Evolutionary conservation across 2,797 vertebrate genomes (phyloP), one percentile per base, ranked within the genome.

Genomic region (Muscicapa striata): DNA sequence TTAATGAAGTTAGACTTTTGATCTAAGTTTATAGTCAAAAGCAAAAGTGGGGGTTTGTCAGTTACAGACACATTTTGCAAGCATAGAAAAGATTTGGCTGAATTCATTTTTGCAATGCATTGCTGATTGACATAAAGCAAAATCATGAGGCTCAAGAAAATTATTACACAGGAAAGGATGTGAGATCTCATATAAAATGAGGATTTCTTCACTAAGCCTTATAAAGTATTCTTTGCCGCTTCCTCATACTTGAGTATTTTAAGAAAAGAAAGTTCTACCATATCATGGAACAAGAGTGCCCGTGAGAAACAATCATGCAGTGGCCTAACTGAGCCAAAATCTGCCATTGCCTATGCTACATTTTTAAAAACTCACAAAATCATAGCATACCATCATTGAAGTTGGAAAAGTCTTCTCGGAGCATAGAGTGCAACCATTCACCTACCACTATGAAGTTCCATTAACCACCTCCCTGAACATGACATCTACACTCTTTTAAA

Each of bases 31-130:
- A 18, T 40, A 89, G 34, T 20, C n/a, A 59, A 82, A 51, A 74
- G 1, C 14, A 6, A 8, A 38, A 61, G 22, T 27, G 11, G 3
- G 2, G 0, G 12, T 49, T 68, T 48, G 3, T 55, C 32, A 29
- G 9, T 49, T 62, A 55, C 5, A 14, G 16, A 48, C 16, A 59
- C 3, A 38, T 57, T 61, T 77, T 86, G 12, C 24, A 87, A 78
- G 8, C 8, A 79, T 29, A 14, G 22, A 54, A 62, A 74, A 4
- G 9, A 59, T 82, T n/a, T 23, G 21, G 0, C 17, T 61, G 41
- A 48, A 81, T 62, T 52, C 0, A 30, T 79, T 72, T 85, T 20
- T 73, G 43, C 11, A 26, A 11, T 7, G 7, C 11, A 26, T 14
- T 72, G 13, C 20, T 83, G 55, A 57, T 32, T 68, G 73, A 30